Evolutionary conservation across 2,797 vertebrate genomes (phyloP).

Genomic region (Margarornis squamiger): DNA sequence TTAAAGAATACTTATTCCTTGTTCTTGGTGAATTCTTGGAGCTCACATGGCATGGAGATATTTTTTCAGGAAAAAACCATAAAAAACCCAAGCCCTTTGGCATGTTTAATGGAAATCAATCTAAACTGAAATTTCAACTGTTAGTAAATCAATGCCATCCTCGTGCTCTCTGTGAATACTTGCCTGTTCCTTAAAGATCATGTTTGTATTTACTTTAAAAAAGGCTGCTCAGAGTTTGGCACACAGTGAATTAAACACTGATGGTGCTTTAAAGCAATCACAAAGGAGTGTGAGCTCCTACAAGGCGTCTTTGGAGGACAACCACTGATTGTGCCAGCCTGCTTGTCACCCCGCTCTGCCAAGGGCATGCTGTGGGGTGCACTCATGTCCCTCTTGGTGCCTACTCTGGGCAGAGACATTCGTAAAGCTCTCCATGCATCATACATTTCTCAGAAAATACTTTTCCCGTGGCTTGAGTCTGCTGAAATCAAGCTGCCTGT

Average conservation of each 20-base stretch:
- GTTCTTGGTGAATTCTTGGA: constrained; percentile 41
- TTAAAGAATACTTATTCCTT: constrained; percentile 8
- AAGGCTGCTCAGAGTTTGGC: neutral
- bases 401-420: neutral
- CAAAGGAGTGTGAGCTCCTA: neutral
- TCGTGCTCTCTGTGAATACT: neutral
- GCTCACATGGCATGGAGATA: constrained; percentile 8
- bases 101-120: constrained; percentile 50
- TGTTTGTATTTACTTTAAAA: neutral
- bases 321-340: neutral
- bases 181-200: neutral
- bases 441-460: neutral
- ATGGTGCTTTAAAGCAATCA: neutral
- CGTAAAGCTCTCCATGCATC: neutral
- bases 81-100: neutral
- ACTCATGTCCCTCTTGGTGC: neutral
- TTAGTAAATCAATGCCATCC: constrained; percentile 65
- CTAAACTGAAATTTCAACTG: constrained; percentile 50
- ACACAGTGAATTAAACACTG: neutral
- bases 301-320: neutral
- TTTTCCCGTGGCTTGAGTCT: neutral
- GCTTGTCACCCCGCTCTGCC: neutral
- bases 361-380: rapidly evolving
- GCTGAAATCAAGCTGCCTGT: neutral
- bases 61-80: neutral